Evolutionary conservation across 2,888 invertebrate species (phyloP).

Genomic region (Oligia fasciuncula): DNA sequence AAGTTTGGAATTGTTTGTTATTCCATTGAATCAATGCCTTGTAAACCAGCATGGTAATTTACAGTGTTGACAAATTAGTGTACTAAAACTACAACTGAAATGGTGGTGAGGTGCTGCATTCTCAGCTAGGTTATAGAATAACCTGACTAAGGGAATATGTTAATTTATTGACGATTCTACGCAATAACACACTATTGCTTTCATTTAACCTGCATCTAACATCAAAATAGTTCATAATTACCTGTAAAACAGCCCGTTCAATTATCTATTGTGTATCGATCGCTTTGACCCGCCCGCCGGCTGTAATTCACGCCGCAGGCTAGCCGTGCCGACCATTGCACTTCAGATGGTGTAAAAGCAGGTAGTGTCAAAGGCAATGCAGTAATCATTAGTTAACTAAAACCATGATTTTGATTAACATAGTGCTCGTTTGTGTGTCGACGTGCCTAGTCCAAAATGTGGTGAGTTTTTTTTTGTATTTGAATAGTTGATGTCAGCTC

Average conservation of each 20-base stretch:
- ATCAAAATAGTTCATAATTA: slow-evolving; percentile 18
- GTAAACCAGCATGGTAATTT: neutral
- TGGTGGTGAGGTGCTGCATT: too few species aligned
- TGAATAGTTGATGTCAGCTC: neutral
- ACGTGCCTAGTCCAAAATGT: slow-evolving; percentile 24
- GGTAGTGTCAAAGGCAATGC: slow-evolving; percentile 46
- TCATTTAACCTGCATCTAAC: neutral
- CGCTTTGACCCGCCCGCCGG: slow-evolving; percentile 20
- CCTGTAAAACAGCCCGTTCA: slow-evolving; percentile 16
- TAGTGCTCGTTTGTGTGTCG: slow-evolving; percentile 34
- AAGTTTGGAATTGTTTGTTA: slow-evolving; percentile 12
- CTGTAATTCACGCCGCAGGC: slow-evolving; percentile 24
- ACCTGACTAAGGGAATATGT: too few species aligned
- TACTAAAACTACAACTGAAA: too few species aligned
- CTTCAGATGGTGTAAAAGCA: slow-evolving; percentile 31
- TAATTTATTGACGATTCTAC: neutral
- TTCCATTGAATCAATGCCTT: neutral
- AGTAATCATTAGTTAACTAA: slow-evolving; percentile 19
- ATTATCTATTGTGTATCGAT: slow-evolving; percentile 44
- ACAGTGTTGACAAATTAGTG: too few species aligned
- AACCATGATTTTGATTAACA: slow-evolving; percentile 49
- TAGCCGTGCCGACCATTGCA: slow-evolving; percentile 38
- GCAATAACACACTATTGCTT: neutral
- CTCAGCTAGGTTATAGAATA: too few species aligned
- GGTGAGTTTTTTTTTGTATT: slow-evolving; percentile 47